Percentiles rank a stretch among this genome's conserved stretches.
phyloP scores from a whole-genome alignment of 92 coral and sea anemone species.

The Meandrina meandrites region DNA sequence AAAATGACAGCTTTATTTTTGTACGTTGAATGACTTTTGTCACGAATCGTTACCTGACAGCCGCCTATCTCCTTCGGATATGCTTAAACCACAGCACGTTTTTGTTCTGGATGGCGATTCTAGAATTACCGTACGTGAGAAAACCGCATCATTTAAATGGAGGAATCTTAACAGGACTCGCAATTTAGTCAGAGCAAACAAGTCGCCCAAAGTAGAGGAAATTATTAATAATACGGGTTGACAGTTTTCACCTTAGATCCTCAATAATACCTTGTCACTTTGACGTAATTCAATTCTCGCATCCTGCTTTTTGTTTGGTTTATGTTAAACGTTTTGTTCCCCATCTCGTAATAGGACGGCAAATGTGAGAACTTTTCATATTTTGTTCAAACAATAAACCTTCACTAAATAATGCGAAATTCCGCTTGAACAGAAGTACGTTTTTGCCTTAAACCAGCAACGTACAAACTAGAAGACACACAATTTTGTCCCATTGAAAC shows the following conservation, averaged over 20 bases:
- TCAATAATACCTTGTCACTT: neutral
- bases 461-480: neutral
- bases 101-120: neutral
- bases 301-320: conserved; percentile 23
- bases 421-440: neutral
- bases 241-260: neutral
- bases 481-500: neutral
- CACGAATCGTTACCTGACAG: neutral
- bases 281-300: neutral
- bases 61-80: neutral
- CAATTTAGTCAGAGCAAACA: conserved; percentile 6
- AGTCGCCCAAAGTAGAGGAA: conserved; percentile 10
- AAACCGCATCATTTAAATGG: neutral
- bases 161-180: neutral
- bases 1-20: neutral
- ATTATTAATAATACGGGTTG: neutral
- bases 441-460: neutral
- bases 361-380: conserved; percentile 5
- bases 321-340: conserved; percentile 5
- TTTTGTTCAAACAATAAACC: conserved; percentile 19
- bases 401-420: neutral
- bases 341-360: neutral
- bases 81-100: no score
- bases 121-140: neutral
- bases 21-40: neutral